Evolutionary conservation across 2,797 vertebrate genomes (phyloP).

Genomic region (Fringilla coelebs): DNA sequence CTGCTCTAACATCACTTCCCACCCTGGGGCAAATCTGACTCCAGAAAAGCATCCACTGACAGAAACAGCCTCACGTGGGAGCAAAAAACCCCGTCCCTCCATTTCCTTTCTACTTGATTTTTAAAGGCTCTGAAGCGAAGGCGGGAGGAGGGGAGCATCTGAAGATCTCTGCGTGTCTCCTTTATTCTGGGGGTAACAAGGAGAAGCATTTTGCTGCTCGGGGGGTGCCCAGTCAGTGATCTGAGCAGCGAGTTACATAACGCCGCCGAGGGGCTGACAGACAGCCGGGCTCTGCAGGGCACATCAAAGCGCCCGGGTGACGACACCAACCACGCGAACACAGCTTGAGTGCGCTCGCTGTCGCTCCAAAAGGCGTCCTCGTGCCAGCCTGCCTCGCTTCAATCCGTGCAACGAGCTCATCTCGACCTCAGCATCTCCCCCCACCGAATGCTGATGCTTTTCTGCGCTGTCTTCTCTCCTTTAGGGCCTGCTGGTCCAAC

Average conservation of each 20-base stretch:
- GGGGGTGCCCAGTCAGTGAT: not conserved
- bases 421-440: not conserved
- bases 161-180: not conserved
- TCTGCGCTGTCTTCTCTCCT: not conserved
- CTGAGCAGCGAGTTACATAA: not conserved
- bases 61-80: accelerated
- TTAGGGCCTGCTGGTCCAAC: not conserved
- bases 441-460: accelerated
- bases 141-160: not conserved
- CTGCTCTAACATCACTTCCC: not conserved
- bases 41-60: not conserved
- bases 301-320: not conserved
- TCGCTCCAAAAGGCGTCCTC: not conserved
- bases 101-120: not conserved
- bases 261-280: not conserved
- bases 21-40: not conserved
- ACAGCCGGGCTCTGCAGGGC: not conserved
- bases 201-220: not conserved
- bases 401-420: not conserved
- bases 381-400: not conserved
- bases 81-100: not conserved
- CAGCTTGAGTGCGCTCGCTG: not conserved
- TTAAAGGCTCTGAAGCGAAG: not conserved
- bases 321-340: not conserved
- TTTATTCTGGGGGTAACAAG: not conserved